Evolutionary conservation across 2,797 vertebrate species (phyloP).

Genomic region (Sebastes reedi): DNA sequence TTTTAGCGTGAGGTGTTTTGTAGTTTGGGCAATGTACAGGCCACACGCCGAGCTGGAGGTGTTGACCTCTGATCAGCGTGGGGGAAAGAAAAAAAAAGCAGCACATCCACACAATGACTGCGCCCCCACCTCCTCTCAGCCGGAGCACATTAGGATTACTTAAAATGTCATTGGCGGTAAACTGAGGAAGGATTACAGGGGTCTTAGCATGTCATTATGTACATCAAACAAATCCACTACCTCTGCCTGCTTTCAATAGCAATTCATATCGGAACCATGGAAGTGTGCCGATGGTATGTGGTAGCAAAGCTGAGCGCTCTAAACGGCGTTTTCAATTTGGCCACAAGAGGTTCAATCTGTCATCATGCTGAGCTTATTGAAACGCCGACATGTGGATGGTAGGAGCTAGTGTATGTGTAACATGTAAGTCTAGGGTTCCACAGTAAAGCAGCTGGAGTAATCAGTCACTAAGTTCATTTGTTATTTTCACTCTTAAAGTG

Average conservation of each 20-base stretch:
- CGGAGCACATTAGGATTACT: slow-evolving; percentile 63
- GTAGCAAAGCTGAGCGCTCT: slow-evolving; percentile 5
- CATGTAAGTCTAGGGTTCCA: background rate
- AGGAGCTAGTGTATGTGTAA: background rate
- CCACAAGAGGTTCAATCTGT: slow-evolving; percentile 17
- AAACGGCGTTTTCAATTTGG: slow-evolving; percentile 34
- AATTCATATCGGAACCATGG: slow-evolving; percentile 16
- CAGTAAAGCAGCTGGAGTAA: background rate
- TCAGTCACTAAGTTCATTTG: background rate
- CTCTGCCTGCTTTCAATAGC: slow-evolving; percentile 43
- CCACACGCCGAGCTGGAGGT: background rate
- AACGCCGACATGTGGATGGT: background rate
- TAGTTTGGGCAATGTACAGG: background rate
- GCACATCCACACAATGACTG: slow-evolving; percentile 15
- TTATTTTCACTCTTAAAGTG: background rate
- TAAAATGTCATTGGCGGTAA: slow-evolving; percentile 66
- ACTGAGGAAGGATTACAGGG: slow-evolving; percentile 61
- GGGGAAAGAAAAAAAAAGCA: background rate
- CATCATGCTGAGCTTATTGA: slow-evolving; percentile 28
- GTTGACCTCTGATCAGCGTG: slow-evolving; percentile 11
- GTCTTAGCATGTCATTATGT: slow-evolving; percentile 66
- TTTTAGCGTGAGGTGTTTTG: slow-evolving; percentile 11
- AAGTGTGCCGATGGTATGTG: background rate
- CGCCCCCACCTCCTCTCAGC: slow-evolving; percentile 19
- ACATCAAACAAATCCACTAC: slow-evolving; percentile 64